Base-by-base conservation (phyloP, 1,140 invertebrate species). In the Palaemon carinicauda region DNA sequence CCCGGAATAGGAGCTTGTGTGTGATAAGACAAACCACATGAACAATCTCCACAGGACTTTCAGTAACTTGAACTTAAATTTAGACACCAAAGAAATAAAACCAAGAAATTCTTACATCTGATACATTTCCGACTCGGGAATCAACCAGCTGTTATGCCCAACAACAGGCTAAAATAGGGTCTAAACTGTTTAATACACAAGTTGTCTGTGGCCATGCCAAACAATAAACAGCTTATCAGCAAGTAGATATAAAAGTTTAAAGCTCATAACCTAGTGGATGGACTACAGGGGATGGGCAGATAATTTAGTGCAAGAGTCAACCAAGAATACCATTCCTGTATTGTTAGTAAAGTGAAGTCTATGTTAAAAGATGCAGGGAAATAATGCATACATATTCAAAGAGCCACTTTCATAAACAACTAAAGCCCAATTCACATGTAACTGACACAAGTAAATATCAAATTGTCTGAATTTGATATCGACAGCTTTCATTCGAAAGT, bases 1-100 rank as follows among this genome's bases (percentile, higher is more conserved):
- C 82, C 85, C 80, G 89, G 86, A 79, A 89, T 87, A 87, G 89
- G 89, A 88, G 89, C 89, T 89, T 89, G 89, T 82, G 82, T 84
- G 81, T 75, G 77, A 88, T 75, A 89, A 88, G 82, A 83, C 87
- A 88, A 83, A 84, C 81, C 82, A 80, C 81, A 84, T 85, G 65
- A 82, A 60, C 79, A 75, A 80, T 56, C 77, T 86, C 65, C 77
- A 80, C 53, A 73, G 54, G 50, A 73, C 77, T 80, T 73, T 65
- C 65, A 65, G 10, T 69, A 74, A 52, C 75, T 52, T 24, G 19
- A 21, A 79, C 29, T 31, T 69, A 31, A 74, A 69, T 71, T 80
- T 80, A 73, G 54, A 79, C 65, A 86, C 50, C 65, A 73, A 51
- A 71, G 53, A 74, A 33, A 83, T 54, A 75, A 74, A 53, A 71